Conservation (phyloP, 2,888 invertebrate species). For the Calameuta idolon region DNA sequence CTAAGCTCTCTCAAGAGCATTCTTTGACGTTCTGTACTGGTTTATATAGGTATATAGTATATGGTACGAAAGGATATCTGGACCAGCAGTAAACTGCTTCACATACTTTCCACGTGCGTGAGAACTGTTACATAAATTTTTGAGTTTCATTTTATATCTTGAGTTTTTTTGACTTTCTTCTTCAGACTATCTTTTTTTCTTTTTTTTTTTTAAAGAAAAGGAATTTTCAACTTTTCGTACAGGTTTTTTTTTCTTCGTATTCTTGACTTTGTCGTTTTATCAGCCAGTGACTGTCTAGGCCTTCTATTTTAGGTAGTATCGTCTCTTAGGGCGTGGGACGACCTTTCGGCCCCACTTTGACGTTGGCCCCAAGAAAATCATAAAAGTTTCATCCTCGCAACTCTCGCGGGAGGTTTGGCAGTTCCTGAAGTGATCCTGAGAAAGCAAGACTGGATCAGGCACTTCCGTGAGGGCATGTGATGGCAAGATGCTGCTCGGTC, state of each 20-base stretch:
- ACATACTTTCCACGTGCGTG: not conserved
- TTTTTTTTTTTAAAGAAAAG: not conserved
- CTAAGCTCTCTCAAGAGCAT: constrained; percentile 30
- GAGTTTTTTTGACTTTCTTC: not conserved
- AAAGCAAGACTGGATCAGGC: not conserved
- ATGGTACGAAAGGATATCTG: not conserved
- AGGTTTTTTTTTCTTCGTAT: not conserved
- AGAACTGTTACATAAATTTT: not conserved
- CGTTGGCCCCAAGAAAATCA: constrained; percentile 47
- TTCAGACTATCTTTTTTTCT: not conserved
- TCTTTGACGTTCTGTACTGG: constrained; percentile 34
- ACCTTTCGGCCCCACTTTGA: constrained; percentile 1
- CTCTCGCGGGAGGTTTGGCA: constrained; percentile 11
- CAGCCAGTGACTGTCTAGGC: not conserved
- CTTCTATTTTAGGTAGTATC: not conserved
- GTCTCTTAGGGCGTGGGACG: not conserved
- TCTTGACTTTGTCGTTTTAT: not conserved
- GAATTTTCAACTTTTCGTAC: not conserved
- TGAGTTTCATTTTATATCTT: not conserved
- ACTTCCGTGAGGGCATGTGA: not conserved
- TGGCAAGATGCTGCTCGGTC: constrained; percentile 25
- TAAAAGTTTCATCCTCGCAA: constrained; percentile 50
- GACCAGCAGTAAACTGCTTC: not conserved
- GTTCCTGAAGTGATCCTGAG: not conserved
- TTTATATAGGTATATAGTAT: not conserved